phyloP scores from a whole-genome alignment of 2,888 invertebrate genomes.

The Heteromurus nitidus region DNA sequence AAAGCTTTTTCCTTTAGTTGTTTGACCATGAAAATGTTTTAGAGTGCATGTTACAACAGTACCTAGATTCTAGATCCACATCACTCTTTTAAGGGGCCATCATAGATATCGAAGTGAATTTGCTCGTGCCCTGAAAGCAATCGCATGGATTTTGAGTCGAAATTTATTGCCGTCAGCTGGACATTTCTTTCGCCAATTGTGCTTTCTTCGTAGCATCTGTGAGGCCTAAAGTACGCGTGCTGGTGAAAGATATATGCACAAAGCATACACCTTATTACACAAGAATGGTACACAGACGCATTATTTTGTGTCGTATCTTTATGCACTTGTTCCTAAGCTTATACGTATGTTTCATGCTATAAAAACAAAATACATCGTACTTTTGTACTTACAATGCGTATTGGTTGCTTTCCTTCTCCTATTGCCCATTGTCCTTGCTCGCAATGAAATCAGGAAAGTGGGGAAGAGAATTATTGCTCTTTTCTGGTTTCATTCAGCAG shows the following conservation, averaged over 20 bases:
- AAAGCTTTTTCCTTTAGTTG: no score
- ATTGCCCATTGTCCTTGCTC: background rate
- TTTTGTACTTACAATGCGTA: background rate
- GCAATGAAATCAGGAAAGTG: slow-evolving; percentile 17
- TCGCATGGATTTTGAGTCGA: slow-evolving; percentile 28
- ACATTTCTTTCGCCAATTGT: slow-evolving; percentile 37
- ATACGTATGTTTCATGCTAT: background rate
- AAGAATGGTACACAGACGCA: background rate
- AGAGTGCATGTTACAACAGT: no score
- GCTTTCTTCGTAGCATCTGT: background rate
- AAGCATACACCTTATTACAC: no score
- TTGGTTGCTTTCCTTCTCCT: background rate
- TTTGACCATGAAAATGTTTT: no score
- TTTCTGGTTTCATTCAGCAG: slow-evolving; percentile 22
- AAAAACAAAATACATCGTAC: background rate
- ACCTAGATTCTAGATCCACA: no score
- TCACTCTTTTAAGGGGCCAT: no score
- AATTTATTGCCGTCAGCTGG: slow-evolving; percentile 51
- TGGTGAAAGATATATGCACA: no score
- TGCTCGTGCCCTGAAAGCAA: no score
- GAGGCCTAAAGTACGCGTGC: no score
- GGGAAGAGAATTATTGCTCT: slow-evolving; percentile 23
- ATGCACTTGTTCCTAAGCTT: background rate
- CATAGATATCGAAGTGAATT: no score
- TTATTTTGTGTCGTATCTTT: background rate